Percentiles rank a stretch among this genome's conserved stretches.
Conservation (phyloP, 2,113 vertebrate species). For the Trichomycterus rosablanca region DNA sequence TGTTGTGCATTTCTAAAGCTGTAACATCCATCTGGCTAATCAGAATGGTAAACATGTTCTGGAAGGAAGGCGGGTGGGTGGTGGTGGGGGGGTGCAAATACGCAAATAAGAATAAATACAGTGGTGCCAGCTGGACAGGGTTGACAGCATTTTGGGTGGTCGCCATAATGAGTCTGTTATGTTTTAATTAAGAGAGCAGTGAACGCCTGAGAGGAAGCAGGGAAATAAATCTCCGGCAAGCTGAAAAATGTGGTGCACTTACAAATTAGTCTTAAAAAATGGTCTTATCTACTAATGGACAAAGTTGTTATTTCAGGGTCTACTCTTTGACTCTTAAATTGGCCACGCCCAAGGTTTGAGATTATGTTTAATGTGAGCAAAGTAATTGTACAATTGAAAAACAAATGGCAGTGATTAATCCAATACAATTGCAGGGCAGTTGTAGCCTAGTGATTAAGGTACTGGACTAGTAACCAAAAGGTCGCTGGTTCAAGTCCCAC, state of each 20-base stretch:
- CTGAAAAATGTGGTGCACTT: neutral
- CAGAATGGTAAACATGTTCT: constrained; percentile 27
- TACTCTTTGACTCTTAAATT: no score
- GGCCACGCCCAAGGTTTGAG: no score
- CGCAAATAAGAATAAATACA: no score
- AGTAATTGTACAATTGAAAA: no score
- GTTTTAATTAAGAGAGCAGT: constrained; percentile 4
- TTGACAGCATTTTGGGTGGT: neutral
- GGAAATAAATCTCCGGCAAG: neutral
- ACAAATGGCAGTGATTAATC: no score
- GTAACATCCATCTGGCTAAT: constrained; percentile 11
- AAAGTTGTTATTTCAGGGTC: neutral
- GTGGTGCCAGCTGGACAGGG: neutral
- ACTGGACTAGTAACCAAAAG: no score
- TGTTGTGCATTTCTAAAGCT: neutral
- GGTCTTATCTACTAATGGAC: constrained; percentile 4
- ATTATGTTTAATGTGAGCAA: no score
- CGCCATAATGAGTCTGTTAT: constrained; percentile 11
- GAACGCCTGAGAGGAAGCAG: neutral
- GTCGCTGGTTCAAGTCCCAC: no score
- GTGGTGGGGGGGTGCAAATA: no score
- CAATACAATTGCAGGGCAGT: no score
- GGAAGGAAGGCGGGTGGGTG: no score
- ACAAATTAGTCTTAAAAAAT: constrained; percentile 9
- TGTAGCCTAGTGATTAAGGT: no score